These are phyloP conservation scores for Telenomus remus DNA, from an alignment of 1,140 invertebrate genomes.

Conservation along the genomic window DNA sequence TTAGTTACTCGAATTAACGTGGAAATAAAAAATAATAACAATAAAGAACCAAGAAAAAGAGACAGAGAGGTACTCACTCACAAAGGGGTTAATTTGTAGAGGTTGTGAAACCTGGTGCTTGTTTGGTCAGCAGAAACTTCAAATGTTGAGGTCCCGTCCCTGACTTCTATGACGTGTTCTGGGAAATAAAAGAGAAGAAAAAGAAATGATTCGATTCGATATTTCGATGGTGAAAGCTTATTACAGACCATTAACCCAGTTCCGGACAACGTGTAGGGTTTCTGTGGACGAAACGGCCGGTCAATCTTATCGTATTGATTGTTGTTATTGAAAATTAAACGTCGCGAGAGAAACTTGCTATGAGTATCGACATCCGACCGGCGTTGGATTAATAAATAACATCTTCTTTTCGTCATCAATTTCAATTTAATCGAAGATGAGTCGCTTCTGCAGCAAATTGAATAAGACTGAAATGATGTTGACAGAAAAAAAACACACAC, in stretches of 20 bases:
- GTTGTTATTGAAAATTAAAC: slow-evolving; percentile 57
- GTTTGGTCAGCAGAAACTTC: slow-evolving; percentile 2
- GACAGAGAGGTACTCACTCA: too few relatives aligned
- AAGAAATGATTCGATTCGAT: slow-evolving; percentile 56
- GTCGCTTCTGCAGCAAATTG: too few relatives aligned
- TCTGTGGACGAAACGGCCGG: slow-evolving; percentile 37
- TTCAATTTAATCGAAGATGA: too few relatives aligned
- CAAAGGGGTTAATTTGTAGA: background rate
- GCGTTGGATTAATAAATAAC: too few relatives aligned
- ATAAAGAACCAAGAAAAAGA: too few relatives aligned
- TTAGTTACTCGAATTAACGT: too few relatives aligned
- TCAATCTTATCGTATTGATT: slow-evolving; percentile 56
- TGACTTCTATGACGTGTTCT: slow-evolving; percentile 39
- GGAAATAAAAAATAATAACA: too few relatives aligned
- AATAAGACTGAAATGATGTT: too few relatives aligned
- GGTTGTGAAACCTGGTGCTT: slow-evolving; percentile 8
- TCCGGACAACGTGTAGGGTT: slow-evolving; percentile 53
- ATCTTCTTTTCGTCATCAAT: too few relatives aligned
- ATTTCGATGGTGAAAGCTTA: slow-evolving; percentile 58
- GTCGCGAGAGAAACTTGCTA: slow-evolving; percentile 30
- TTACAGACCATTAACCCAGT: slow-evolving; percentile 59
- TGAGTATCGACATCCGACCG: too few relatives aligned
- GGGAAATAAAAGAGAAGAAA: slow-evolving; percentile 45
- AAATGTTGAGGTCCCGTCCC: too few relatives aligned
- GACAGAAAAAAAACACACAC: too few relatives aligned